phyloP scores from a whole-genome alignment of 2,888 invertebrate genomes.

The Argynnis bischoffii region DNA sequence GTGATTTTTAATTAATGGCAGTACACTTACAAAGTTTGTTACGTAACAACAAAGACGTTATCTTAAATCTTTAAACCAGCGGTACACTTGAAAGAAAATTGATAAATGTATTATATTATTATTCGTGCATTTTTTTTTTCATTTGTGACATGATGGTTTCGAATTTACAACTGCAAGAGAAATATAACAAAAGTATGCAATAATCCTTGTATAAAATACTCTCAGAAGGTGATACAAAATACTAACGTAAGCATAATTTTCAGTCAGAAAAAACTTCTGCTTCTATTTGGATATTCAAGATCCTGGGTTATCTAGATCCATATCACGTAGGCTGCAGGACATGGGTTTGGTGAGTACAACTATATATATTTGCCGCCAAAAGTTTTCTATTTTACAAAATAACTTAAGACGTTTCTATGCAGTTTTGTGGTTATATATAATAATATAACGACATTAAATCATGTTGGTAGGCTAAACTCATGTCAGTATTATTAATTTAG shows the following conservation, averaged over 20 bases:
- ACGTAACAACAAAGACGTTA: constrained; percentile 24
- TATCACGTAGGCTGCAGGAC: constrained; percentile 86
- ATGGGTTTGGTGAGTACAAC: constrained; percentile 86
- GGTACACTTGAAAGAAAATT: constrained; percentile 21
- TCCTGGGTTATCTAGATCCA: constrained; percentile 83
- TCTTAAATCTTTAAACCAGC: neutral
- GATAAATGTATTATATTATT: constrained; percentile 31
- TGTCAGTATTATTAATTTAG: constrained; percentile 19
- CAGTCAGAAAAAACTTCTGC: constrained; percentile 84
- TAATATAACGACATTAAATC: constrained; percentile 25
- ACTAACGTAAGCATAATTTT: constrained; percentile 38
- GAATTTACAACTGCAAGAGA: constrained; percentile 73
- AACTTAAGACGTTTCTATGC: constrained; percentile 33
- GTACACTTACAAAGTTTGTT: constrained; percentile 19
- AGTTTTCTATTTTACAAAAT: constrained; percentile 34
- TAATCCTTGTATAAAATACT: constrained; percentile 25
- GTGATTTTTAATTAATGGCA: constrained; percentile 30
- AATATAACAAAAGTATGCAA: constrained; percentile 72
- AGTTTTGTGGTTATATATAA: constrained; percentile 40
- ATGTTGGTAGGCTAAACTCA: constrained; percentile 16
- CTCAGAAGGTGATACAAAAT: constrained; percentile 22
- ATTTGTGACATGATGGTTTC: constrained; percentile 65
- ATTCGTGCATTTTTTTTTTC: constrained; percentile 27
- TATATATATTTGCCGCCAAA: constrained; percentile 61
- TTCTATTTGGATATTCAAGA: constrained; percentile 91